phyloP scores from a whole-genome alignment of 1,140 invertebrate species.

The Drosophila grimshawi region DNA sequence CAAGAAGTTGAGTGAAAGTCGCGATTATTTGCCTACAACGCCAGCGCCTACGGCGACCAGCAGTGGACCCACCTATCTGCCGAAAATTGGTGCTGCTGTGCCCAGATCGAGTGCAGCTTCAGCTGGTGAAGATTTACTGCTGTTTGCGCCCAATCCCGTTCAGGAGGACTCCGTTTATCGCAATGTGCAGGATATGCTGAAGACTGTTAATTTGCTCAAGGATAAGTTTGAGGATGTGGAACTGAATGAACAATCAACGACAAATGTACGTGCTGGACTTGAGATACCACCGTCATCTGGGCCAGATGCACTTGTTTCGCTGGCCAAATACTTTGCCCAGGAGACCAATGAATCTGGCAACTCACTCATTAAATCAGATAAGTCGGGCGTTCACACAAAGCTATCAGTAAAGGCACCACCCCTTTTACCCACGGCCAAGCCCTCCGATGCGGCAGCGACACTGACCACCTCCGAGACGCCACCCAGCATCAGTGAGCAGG shows the following conservation, averaged over 20 bases:
- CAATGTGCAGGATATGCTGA: constrained; percentile 85
- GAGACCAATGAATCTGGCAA: constrained; percentile 86
- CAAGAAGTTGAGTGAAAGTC: constrained; percentile 52
- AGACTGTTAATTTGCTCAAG: constrained; percentile 83
- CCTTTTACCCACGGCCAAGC: constrained; percentile 52
- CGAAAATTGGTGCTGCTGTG: constrained; percentile 48
- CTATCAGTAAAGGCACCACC: constrained; percentile 50
- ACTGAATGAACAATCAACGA: constrained; percentile 48
- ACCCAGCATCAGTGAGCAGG: constrained; percentile 62
- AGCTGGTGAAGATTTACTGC: constrained; percentile 62
- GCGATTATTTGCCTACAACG: constrained; percentile 69
- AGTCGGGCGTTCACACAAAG: constrained; percentile 49
- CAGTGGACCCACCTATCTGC: constrained; percentile 78
- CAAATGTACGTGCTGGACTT: constrained; percentile 86
- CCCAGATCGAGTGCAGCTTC: constrained; percentile 54
- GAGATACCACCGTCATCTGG: constrained; percentile 89
- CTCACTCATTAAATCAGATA: constrained; percentile 46
- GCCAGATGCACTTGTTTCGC: constrained; percentile 90
- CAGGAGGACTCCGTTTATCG: constrained; percentile 77
- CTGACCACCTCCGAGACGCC: constrained; percentile 65
- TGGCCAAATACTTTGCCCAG: constrained; percentile 91
- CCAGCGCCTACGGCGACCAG: constrained; percentile 60
- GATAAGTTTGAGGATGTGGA: constrained; percentile 73
- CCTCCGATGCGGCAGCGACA: constrained; percentile 63
- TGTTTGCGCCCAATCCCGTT: constrained; percentile 70